Evolutionary conservation across 92 coral and sea anemone species (phyloP), one percentile per base, ranked within the genome.

Genomic region (Parazoanthus swiftii): DNA sequence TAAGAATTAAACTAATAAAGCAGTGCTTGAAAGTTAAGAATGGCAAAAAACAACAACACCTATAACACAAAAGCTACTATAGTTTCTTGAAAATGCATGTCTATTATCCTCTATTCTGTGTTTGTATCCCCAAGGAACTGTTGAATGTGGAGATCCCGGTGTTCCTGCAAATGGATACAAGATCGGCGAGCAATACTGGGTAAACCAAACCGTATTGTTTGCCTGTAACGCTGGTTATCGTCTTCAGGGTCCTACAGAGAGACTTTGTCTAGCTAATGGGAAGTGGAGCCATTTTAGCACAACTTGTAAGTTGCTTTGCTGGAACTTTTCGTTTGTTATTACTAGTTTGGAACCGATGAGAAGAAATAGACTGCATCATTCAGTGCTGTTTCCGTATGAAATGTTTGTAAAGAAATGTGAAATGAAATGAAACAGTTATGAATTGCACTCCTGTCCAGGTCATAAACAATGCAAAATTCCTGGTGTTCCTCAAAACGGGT

Each of bases 171-270:
- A 91, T 81, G 96, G 96, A 23, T 92, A 91, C 88, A 89, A 90
- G 74, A 81, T 83, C 66, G 94, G 94, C 10, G 48, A 78, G 29
- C 85, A 90, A 74, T 91, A 85, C 88, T 93, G 96, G 96, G 94
- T 92, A 76, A 94, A 91, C 11, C 79, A 92, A 85, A 65, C 86
- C 85, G 94, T 93, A 3, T 54, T 78, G 37, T 93, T 89, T 78
- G 91, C 91, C 21, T 93, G 96, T 88, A 91, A 92, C 88, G 35
- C 90, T 59, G 96, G 96, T 50, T 93, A 91, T 82, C 91, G 89
- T 83, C 83, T 93, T 66, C 87, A 79, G 14, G 96, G 96, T 33
- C 93, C 96, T 43, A 74, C 89, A 26, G 85, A 73, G 82, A 83
- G 96, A 46, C 85, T 93, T 37, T 93, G 96, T 84, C 76, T 93